phyloP scores from a whole-genome alignment of 2,797 vertebrate species.

The Micrastur ruficollis region DNA sequence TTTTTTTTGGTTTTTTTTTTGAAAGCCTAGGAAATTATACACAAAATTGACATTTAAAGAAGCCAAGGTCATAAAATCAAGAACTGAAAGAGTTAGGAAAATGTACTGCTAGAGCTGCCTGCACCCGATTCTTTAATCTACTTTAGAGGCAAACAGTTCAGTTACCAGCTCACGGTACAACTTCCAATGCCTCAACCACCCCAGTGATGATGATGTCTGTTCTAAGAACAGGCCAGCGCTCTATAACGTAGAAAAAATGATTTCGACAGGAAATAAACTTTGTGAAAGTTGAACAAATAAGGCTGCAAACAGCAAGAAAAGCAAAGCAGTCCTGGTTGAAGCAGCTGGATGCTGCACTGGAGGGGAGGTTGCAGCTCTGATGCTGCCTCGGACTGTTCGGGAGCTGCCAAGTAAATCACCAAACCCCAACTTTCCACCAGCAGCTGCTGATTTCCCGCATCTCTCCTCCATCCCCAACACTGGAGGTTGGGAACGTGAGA shows the following conservation, averaged over 20 bases:
- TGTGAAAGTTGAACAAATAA: not conserved
- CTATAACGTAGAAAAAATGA: not conserved
- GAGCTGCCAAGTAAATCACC: not conserved
- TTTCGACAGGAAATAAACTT: not conserved
- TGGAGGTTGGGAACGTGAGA: not conserved
- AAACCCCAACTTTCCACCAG: not conserved
- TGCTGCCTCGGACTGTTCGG: not conserved
- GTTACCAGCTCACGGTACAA: not conserved
- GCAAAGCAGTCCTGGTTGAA: not conserved
- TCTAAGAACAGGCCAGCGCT: not conserved
- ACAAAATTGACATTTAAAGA: constrained; percentile 3
- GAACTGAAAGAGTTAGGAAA: not conserved
- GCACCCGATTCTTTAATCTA: not conserved
- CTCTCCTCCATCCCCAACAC: not conserved
- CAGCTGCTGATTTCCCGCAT: not conserved
- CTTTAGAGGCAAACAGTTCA: not conserved
- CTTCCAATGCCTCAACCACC: not conserved
- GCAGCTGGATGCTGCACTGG: not conserved
- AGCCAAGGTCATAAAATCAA: not conserved
- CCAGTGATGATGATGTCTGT: not conserved
- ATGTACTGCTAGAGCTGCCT: not conserved
- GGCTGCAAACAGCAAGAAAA: not conserved
- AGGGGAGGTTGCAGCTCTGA: not conserved
- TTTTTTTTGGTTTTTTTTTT: too few relatives aligned
- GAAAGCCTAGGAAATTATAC: not conserved